Percentiles rank a stretch among this genome's conserved stretches.
phyloP scores from a whole-genome alignment of 1,140 invertebrate species.

The Atta cephalotes region DNA sequence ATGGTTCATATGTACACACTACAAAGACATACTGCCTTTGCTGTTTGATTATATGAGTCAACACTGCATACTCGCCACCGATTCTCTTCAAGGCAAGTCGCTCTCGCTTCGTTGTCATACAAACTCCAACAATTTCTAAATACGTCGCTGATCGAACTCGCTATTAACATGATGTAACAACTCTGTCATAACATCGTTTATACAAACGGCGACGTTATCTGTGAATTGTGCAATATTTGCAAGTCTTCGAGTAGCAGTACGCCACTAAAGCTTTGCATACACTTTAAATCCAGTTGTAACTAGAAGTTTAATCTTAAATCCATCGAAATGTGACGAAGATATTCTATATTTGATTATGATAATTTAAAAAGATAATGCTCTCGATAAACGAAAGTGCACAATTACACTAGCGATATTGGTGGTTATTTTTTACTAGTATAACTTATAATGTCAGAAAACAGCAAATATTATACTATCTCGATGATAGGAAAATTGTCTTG shows the following conservation, averaged over 20 bases:
- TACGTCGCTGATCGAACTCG: constrained; percentile 74
- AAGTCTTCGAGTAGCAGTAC: constrained; percentile 12
- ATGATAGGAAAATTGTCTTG: too few relatives aligned
- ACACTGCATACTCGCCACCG: constrained; percentile 4
- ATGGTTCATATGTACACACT: neutral
- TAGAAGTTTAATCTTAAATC: constrained; percentile 16
- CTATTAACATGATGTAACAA: constrained; percentile 54
- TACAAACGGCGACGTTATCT: constrained; percentile 30
- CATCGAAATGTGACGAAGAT: neutral
- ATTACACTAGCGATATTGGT: too few relatives aligned
- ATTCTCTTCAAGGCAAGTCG: constrained; percentile 43
- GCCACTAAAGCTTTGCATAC: neutral
- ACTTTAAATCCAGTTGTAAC: constrained; percentile 39
- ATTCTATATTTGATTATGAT: neutral
- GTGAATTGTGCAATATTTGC: constrained; percentile 46
- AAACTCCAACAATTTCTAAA: constrained; percentile 71
- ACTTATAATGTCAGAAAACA: too few relatives aligned
- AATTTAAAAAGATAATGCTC: neutral
- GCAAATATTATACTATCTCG: too few relatives aligned
- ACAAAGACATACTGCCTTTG: constrained; percentile 12
- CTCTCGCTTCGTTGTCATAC: neutral
- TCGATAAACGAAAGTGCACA: neutral
- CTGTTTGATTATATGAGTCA: constrained; percentile 34
- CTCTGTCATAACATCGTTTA: constrained; percentile 52
- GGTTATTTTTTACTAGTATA: too few relatives aligned